Conservation (phyloP, 2,888 invertebrate species). For the Lasioglossum zephyrum region DNA sequence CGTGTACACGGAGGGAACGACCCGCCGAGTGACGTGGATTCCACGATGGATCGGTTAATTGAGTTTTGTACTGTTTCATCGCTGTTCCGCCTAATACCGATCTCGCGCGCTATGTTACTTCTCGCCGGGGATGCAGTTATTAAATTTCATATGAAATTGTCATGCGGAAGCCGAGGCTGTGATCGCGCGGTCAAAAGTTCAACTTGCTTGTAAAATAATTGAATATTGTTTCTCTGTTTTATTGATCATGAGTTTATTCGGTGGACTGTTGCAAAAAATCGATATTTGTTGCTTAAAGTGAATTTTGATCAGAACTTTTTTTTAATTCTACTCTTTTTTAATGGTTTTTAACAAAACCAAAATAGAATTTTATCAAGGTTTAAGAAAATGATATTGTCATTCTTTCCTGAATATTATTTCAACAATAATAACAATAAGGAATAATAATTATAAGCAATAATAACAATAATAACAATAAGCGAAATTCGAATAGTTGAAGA, state of each 20-base stretch:
- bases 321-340: too few relatives aligned
- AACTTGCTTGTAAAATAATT: not conserved
- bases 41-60: slow-evolving; percentile 18
- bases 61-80: not conserved
- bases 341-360: too few relatives aligned
- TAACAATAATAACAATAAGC: too few relatives aligned
- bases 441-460: too few relatives aligned
- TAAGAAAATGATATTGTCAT: too few relatives aligned
- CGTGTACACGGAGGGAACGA: not conserved
- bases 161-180: not conserved
- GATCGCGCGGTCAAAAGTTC: not conserved
- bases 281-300: too few relatives aligned
- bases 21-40: slow-evolving; percentile 6
- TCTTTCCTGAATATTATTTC: too few relatives aligned
- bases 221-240: not conserved
- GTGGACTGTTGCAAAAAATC: too few relatives aligned
- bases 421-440: too few relatives aligned
- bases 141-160: not conserved
- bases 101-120: not conserved
- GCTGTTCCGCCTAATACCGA: not conserved
- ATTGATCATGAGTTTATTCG: not conserved
- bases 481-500: not conserved
- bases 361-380: too few relatives aligned
- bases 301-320: too few relatives aligned
- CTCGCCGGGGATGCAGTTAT: not conserved